Base-by-base conservation (phyloP, 2,113 vertebrate species). In the Cavia aperea region DNA sequence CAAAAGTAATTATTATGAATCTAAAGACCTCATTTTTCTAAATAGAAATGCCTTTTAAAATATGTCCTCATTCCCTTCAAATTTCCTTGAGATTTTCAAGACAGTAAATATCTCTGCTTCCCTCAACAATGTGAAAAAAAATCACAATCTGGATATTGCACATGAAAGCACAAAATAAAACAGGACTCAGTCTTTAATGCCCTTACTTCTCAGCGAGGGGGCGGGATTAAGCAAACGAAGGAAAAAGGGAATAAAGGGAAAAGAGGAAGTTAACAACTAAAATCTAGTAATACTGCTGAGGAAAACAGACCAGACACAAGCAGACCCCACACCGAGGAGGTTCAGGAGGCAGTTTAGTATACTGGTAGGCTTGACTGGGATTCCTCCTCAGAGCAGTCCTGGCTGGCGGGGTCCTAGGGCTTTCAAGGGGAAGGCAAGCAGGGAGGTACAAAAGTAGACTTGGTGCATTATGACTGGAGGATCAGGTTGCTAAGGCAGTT, bases 31-130 rank as follows among this genome's bases (percentile, higher is more conserved):
- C 11, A 62, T 86, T 92, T 93, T 81, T 72, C 56, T 66, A 90
- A 95, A 82, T 4, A 0, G 12, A 86, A 62, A 18, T 83, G 26
- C 2, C 36, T 81, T 92, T 63, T 75, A 73, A 14, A 1, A 1
- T 49, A 13, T 56, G 43, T 36, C 51, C 39, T 77, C 24, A 83
- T 7, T 65, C 23, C 3, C n/a, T 88, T 86, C 23, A 82, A 39
- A 90, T 86, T 92, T 81, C 81, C 72, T 39, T 78, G 46, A 68
- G 33, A 83, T 49, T 75, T 78, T 49, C 62, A 84, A 93, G 94
- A 68, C 56, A 86, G 29, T n/a, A 77, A 83, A 85, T 43, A 24
- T 24, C 26, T 62, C 39, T 91, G 49, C 60, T 84, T 82, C 18
- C 24, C 62, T 29, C 2, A 91, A 68, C 1, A 88, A 88, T 49